Base-by-base conservation (phyloP, 2,888 invertebrate species). In the Eustalomyia histrio region DNA sequence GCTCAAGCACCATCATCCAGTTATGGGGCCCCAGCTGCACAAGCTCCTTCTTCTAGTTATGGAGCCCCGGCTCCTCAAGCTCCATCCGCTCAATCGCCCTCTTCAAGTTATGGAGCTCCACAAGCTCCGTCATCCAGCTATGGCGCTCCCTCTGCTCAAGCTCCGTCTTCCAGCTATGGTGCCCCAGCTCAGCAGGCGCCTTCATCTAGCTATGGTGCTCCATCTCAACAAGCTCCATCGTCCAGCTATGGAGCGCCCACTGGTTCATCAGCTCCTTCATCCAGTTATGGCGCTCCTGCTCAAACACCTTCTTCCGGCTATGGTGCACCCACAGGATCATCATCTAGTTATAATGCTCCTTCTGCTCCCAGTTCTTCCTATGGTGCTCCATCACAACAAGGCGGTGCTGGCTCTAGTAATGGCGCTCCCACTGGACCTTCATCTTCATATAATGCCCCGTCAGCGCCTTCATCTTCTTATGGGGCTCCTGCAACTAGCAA, bases 361-460 rank as follows among this genome's bases (percentile, higher is more conserved):
- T 61, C 72, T 86, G 86, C n/a, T 83, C 82, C 91, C 50, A 92
- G 93, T 5, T 91, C 90, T 0, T 90, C 90, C n/a, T 93, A 92
- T 83, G 92, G 92, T 1, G 67, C 61, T 16, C 83, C 83, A 7
- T 64, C 76, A 2, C 91, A 92, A 1, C 71, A 73, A 55, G 57
- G 52, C 6, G 58, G 57, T 91, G 52, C 92, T 92, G 5, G 91
- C 92, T 67, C 68, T 7, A 74, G 79, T 55, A 81, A 93, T 84
- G 92, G 92, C 9, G 92, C 92, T 0, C 79, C 71, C 9, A 29
- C 81, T 9, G 69, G 29, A 18, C 72, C 73, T 8, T 73, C 83
- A 8, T 76, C 78, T 5, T 69, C 75, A 9, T 90, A 89, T 80
- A 90, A 89, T 7, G 87, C 90, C 8, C 85, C 82, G 1, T 65